Evolutionary conservation across 2,888 invertebrate genomes (phyloP).

Genomic region (Bedellia somnulentella): DNA sequence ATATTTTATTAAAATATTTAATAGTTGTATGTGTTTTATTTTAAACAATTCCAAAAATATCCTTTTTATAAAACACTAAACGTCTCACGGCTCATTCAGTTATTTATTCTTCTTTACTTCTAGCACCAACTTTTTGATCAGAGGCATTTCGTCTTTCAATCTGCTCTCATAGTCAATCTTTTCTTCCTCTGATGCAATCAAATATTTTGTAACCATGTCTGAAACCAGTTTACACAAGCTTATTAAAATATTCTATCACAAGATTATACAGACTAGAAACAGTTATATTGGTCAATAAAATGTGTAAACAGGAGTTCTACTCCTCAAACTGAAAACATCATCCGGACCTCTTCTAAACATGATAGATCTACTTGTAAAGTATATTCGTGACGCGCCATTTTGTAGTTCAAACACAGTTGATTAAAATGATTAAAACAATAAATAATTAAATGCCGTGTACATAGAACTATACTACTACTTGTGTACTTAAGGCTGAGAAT

Average conservation of each 20-base stretch:
- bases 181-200: constrained; percentile 33
- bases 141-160: constrained; percentile 29
- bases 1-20: no score
- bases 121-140: constrained; percentile 32
- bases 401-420: no score
- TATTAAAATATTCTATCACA: background rate
- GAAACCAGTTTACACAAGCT: constrained; percentile 13
- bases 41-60: no score
- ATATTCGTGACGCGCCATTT: no score
- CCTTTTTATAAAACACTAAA: no score
- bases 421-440: no score
- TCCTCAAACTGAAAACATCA: background rate
- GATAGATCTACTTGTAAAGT: background rate
- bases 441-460: no score
- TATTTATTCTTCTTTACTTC: constrained; percentile 44
- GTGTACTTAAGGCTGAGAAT: no score
- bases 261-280: background rate
- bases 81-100: no score
- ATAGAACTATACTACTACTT: no score
- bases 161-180: constrained; percentile 26
- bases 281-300: background rate
- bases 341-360: background rate
- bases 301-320: no score
- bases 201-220: constrained; percentile 42
- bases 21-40: no score